Base-by-base conservation (phyloP, 1,140 invertebrate genomes). In the Drosophila pandora region DNA sequence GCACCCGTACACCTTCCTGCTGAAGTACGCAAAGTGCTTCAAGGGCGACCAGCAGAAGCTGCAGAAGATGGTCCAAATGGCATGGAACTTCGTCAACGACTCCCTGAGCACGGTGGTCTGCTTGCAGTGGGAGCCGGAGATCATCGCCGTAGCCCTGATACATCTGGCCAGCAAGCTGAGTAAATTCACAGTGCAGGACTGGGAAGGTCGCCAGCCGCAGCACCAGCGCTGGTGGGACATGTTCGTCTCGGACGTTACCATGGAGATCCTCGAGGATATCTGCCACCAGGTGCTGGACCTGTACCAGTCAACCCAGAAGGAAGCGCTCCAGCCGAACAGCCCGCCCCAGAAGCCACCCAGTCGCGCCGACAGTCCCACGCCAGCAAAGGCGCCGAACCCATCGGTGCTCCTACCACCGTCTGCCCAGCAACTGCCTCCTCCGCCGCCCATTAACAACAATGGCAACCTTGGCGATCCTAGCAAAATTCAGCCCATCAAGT, bases 71-170 rank as follows among this genome's bases (percentile, higher is more conserved):
- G 97, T 99, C 5, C 98, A 99, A 93, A 99, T 99, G 97, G 98
- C 98, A 2, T 99, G 99, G 99, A 99, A 98, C 22, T 99, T 99
- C 93, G 98, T 99, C 0, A 99, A 99, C 93, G 99, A 99, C 91
- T 98, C 96, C 92, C 93, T 99, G 52, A 99, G 97, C 90, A 99
- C 99, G 10, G 99, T 98, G 4, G 93, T 99, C 17, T 98, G 97
- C 76, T 93, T 99, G 2, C 98, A 99, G 93, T 99, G 98, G 98
- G 99, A 99, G 92, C 98, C 99, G 9, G 99, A 99, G 93, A 98
- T 99, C 47, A 98, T 99, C 74, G 98, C 98, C 1, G 97, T 99
- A n/a, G 98, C 98, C 0, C 92, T 99, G 1, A 98, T 99, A 95
- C 98, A 99, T 92, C 93, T 99, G 45, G 97, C 98, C 1, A 97